Conservation (phyloP, 2,888 invertebrate genomes). For the Pomacea canaliculata region DNA sequence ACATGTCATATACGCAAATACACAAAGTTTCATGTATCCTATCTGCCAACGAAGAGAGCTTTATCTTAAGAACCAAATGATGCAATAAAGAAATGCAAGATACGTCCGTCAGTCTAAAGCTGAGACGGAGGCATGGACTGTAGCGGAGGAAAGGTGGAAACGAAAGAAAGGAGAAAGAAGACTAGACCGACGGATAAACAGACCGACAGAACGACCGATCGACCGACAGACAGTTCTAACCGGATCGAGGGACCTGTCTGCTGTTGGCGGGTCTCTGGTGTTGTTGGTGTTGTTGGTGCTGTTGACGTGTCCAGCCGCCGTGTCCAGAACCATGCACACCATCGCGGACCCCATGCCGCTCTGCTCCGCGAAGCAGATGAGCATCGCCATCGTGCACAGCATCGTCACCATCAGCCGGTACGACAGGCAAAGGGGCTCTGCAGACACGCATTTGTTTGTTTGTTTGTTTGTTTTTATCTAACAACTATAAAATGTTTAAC, state of each 20-base stretch:
- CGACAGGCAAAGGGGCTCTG: constrained; percentile 23
- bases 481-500: no score
- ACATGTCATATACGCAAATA: not conserved
- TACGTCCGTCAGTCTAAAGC: no score
- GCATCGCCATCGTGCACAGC: constrained; percentile 21
- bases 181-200: no score
- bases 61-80: no score
- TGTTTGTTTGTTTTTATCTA: no score
- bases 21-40: not conserved
- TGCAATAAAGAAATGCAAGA: no score
- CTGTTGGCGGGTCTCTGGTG: not conserved
- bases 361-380: constrained; percentile 28
- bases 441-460: not conserved
- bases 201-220: no score
- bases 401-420: constrained; percentile 24
- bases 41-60: not conserved
- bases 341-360: constrained; percentile 31
- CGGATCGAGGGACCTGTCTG: not conserved
- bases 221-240: not conserved
- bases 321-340: constrained; percentile 28
- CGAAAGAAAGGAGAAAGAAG: no score
- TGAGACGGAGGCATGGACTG: no score
- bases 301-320: not conserved
- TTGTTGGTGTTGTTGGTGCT: not conserved
- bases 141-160: not conserved